Base-by-base conservation (phyloP, 2,113 vertebrate species). In the Tragelaphus strepsiceros region DNA sequence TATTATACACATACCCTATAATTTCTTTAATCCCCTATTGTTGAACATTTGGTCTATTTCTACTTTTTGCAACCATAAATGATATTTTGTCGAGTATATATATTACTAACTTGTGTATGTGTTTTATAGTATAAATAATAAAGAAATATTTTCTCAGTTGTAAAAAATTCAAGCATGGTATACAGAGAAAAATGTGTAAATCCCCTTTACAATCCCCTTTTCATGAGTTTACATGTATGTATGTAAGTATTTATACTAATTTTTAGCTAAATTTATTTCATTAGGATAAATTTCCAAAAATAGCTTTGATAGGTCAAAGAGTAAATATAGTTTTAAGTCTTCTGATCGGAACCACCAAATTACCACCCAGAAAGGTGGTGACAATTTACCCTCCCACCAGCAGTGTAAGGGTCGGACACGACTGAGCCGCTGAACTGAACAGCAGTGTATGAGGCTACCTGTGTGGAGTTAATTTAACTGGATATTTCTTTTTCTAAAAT, bases 381-480 rank as follows among this genome's bases (percentile, higher is more conserved):
- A 28, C 35, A 61, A 0, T 51, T 39, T 28, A 10, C 24, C 17
- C 3, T 85, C 39, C 58, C 21, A 19, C 26, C 67, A 39, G 19
- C 35, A 43, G 32, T 7, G 12, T 30, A 0, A 4, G 53, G 28
- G 30, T 35, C 1, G 0, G n/a, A 22, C n/a, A 39, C 1, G n/a
- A 39, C n/a, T 22, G 67, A 71, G n/a, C n/a, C 67, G 12, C 67
- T 71, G 67, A 39, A 35, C n/a, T 22, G 19, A 71, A 71, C 43
- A 21, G 19, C 46, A 32, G 58, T 12, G 22, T 30, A 0, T 6
- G 46, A 35, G 30, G 32, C 85, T 90, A 8, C 54, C 59, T n/a
- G 6, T 32, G 32, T 77, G 74, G 17, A 43, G 26, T 61, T 67
- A 15, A 53, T 39, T 39, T 39, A 39, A 39, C 35, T 39, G 35